Conservation (phyloP, 2,888 invertebrate genomes). For the Stegophylla sp. region DNA sequence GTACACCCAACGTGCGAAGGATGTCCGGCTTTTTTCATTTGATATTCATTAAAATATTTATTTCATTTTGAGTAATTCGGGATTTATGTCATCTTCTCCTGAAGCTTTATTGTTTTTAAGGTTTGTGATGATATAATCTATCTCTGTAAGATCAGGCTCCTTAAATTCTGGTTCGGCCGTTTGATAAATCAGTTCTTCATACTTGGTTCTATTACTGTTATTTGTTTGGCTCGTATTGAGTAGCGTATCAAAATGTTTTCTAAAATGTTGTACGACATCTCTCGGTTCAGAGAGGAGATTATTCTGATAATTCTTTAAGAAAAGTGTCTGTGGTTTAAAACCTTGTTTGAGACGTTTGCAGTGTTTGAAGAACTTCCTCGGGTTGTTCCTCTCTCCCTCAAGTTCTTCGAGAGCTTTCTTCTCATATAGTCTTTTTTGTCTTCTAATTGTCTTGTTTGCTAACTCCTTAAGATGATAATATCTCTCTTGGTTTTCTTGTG, state of each 20-base stretch:
- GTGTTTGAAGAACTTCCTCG: not conserved
- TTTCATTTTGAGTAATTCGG: no score
- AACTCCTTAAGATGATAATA: conserved; percentile 6
- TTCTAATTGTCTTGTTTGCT: conserved; percentile 8
- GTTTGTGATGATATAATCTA: no score
- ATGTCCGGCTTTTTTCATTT: no score
- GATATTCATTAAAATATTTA: no score
- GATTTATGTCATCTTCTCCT: no score
- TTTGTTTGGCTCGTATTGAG: conserved; percentile 4
- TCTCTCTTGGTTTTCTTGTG: not conserved
- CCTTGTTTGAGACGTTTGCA: not conserved
- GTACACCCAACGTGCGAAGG: no score
- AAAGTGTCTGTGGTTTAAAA: conserved; percentile 13
- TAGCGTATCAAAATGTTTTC: conserved; percentile 20
- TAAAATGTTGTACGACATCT: conserved; percentile 8
- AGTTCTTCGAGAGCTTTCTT: conserved; percentile 11
- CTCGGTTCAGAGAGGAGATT: not conserved
- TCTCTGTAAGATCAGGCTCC: conserved; percentile 14
- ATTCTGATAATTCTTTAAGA: not conserved
- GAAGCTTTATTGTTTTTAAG: no score
- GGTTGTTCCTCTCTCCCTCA: not conserved
- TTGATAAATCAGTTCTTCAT: not conserved
- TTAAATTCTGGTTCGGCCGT: not conserved
- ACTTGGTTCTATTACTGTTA: conserved; percentile 10
- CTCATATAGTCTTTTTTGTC: conserved; percentile 1